Evolutionary conservation across 2,797 vertebrate genomes (phyloP).

Genomic region (Lateolabrax maculatus): DNA sequence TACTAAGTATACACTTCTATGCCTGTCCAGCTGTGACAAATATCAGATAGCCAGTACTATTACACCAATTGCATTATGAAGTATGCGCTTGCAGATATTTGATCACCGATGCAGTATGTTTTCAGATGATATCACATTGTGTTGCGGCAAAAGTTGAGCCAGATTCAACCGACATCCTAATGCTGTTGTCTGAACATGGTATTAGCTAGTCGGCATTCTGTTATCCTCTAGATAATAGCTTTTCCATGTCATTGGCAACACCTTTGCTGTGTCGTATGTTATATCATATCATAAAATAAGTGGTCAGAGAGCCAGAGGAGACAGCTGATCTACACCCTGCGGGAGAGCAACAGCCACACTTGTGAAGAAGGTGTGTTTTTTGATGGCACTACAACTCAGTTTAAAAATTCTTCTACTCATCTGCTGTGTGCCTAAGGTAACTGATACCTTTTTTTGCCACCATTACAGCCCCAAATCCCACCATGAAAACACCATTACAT

Average conservation of each 20-base stretch:
- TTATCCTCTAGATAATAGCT: constrained; percentile 6
- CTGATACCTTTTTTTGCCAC: not conserved
- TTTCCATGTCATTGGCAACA: constrained; percentile 35
- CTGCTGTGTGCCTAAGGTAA: not conserved
- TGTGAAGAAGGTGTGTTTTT: not conserved
- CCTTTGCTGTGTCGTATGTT: constrained; percentile 20
- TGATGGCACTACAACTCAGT: not conserved
- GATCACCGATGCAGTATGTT: not conserved
- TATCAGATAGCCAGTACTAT: not conserved
- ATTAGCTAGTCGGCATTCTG: not conserved
- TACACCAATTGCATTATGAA: not conserved
- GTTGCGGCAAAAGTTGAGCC: not conserved
- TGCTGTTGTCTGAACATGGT: constrained; percentile 1
- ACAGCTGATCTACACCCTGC: not conserved
- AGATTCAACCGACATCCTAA: not conserved
- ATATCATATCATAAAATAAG: constrained; percentile 29
- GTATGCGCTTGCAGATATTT: not conserved
- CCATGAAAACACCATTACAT: not conserved
- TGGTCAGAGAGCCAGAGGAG: not conserved
- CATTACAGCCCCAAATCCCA: not conserved
- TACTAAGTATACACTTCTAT: too few species aligned
- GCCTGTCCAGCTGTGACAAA: too few species aligned
- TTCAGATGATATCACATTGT: not conserved
- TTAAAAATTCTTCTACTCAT: not conserved
- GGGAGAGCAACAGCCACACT: not conserved